Evolutionary conservation across 1,140 invertebrate genomes (phyloP).

Genomic region (Brachionus calyciflorus): DNA sequence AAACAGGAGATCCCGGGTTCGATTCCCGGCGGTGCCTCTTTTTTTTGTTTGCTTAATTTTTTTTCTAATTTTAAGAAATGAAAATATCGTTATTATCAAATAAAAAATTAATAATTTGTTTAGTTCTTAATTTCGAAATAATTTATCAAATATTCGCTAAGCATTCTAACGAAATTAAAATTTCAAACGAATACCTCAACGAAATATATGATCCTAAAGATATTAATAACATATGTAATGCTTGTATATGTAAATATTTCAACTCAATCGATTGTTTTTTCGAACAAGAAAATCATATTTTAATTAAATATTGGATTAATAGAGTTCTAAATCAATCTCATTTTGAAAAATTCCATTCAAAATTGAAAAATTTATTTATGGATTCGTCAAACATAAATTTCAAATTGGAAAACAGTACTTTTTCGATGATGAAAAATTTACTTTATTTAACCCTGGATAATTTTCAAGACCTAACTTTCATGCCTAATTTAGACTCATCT

Average conservation of each 20-base stretch:
- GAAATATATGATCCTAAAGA: too few relatives aligned
- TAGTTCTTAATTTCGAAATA: too few relatives aligned
- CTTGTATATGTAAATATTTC: neutral
- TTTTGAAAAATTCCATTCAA: neutral
- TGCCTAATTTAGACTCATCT: neutral
- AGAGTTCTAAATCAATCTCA: neutral
- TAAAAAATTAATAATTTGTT: too few relatives aligned
- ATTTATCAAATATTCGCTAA: too few relatives aligned
- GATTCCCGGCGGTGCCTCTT: too few relatives aligned
- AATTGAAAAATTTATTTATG: neutral
- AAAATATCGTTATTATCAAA: too few relatives aligned
- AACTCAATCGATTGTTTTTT: neutral
- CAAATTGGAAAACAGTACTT: neutral
- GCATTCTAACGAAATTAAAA: too few relatives aligned
- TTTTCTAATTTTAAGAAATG: too few relatives aligned
- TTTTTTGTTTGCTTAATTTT: too few relatives aligned
- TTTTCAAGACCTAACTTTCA: neutral
- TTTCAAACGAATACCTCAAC: too few relatives aligned
- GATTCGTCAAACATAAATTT: neutral
- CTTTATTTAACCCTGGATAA: neutral
- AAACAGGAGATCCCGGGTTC: too few relatives aligned
- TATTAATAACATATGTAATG: neutral
- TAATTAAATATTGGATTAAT: neutral
- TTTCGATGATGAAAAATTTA: neutral
- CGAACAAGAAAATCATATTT: neutral